Evolutionary conservation across 1,140 invertebrate genomes (phyloP), one percentile per base, ranked within the genome.

Genomic region (Hormaphis cornu): DNA sequence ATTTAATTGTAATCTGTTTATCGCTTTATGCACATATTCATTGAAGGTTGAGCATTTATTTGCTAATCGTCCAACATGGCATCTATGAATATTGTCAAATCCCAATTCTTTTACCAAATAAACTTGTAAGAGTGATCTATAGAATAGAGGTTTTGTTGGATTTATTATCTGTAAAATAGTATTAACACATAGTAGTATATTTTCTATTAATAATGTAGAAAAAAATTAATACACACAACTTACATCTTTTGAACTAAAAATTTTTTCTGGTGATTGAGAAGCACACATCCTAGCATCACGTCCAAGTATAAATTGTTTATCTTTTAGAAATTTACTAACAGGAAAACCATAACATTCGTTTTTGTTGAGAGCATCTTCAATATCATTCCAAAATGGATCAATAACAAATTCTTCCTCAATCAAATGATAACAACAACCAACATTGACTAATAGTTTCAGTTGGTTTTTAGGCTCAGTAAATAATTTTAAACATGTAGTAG

Each of bases 371-470:
- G 52, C 50, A 20, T 20, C 16, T 37, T 73, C 69, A 26, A 74
- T 18, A 46, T 72, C 69, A 35, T 73, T 63, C 72, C 73, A 70
- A 74, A 72, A 63, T 22, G 71, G 61, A 73, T 63, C 73, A 71
- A 70, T 70, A 73, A 79, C 80, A 66, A 82, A 77, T 73, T 79
- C 76, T 80, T 95, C 89, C 69, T 85, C 81, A 72, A 94, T 77
- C 73, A 95, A 81, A 82, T 96, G 84, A 79, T 95, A 96, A 77
- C 93, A 96, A 76, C 94, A 97, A 1, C 89, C 89, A 37, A 96
- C 88, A 74, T 90, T 89, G 61, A 89, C 87, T 0, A 94, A 74
- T 0, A 82, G 81, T 71, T 79, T 80, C 6, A 86, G 83, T 22
- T 75, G 69, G 42, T 80, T 75, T 1, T 78, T 70, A 73, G 83